Conservation (phyloP, 1,140 invertebrate genomes). For the Solenopsis invicta region DNA sequence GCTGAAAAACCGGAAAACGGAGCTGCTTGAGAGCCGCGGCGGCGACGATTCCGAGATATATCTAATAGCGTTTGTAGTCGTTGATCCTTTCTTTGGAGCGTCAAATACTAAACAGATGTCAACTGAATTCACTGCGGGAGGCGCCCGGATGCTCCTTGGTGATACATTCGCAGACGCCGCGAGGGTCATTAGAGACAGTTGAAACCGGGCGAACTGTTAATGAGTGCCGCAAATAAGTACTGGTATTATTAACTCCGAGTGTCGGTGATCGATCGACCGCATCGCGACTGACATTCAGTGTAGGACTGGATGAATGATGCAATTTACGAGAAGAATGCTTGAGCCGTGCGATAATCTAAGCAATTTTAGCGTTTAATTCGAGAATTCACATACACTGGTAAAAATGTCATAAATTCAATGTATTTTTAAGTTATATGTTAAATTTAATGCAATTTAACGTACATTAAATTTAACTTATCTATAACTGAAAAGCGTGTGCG, state of each 20-base stretch:
- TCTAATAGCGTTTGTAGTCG: constrained; percentile 56
- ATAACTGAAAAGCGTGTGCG: no score
- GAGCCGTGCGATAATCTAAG: neutral
- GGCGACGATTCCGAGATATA: constrained; percentile 59
- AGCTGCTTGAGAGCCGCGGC: neutral
- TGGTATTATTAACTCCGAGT: constrained; percentile 55
- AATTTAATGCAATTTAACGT: no score
- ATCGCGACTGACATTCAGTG: neutral
- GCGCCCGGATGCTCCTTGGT: constrained; percentile 42
- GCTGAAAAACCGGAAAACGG: constrained; percentile 41
- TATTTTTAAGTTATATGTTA: no score
- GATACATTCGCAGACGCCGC: constrained; percentile 44
- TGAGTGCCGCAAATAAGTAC: constrained; percentile 52
- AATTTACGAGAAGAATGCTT: constrained; percentile 9
- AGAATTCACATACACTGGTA: neutral
- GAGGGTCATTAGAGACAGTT: constrained; percentile 31
- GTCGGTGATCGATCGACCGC: constrained; percentile 41
- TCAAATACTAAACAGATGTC: constrained; percentile 71
- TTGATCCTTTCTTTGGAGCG: constrained; percentile 40
- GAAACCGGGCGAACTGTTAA: constrained; percentile 34
- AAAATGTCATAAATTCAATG: no score
- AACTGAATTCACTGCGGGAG: constrained; percentile 57
- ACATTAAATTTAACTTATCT: no score
- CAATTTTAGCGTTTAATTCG: neutral
- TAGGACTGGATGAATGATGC: neutral